Evolutionary conservation across 2,797 vertebrate genomes (phyloP), one percentile per base, ranked within the genome.

Genomic region (Microctenopoma stevenorrisi): DNA sequence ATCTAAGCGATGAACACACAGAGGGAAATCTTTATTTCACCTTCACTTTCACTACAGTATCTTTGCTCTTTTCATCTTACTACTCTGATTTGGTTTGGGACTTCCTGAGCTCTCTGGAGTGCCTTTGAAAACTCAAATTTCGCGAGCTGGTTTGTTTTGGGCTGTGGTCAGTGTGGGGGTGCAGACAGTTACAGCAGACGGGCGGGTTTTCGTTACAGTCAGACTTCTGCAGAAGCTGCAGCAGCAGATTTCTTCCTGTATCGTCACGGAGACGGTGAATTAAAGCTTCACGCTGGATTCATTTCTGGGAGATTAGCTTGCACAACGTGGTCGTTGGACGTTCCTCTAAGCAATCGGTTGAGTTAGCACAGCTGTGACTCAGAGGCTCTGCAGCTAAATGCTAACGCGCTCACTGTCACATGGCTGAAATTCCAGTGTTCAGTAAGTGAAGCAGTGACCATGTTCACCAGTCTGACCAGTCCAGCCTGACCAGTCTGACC

Each of bases 1-100:
- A 42, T 68, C 90, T 92, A 83, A 71, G 68, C 12, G 42, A 64
- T 26, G 56, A 15, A 28, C n/a, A 79, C 50, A 62, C 0, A 47
- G 28, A 64, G 43, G 30, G 51, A 53, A 44, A 30, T 0, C 4
- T 37, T 79, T 6, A 28, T 35, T 53, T 56, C 4, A 44, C 14
- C 18, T 22, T 22, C 22, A 22, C 22, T 22, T 22, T 22, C 22
- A 16, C 22, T 25, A 16, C 52, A 49, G 37, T n/a, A 43, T 7
- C 10, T 43, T 16, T 26, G 10, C 5, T 9, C 22, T 13, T 26
- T 28, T 1, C 8, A 4, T 40, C 42, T 18, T 28, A 50, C 14
- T 52, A 25, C 3, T 12, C 0, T 4, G 40, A 7, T 22, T 53
- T 16, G 4, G 14, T 60, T 40, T 35, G 47, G 12, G 28, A 47